These are phyloP conservation scores for Sesamia nonagrioides DNA, from an alignment of 1,140 invertebrate species.

Conservation along the genomic window DNA sequence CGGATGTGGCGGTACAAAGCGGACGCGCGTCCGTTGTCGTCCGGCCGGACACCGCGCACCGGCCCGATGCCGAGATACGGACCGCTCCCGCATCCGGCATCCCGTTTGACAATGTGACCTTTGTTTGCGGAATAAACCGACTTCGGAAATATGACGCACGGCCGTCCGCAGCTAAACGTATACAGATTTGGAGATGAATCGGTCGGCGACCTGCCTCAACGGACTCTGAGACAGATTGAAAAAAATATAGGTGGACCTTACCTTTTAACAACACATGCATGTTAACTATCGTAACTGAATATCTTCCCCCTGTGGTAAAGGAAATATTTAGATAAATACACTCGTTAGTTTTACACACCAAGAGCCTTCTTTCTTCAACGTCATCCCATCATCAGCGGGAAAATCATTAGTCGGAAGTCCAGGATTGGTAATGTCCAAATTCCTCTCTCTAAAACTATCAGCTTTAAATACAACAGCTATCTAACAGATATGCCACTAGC, in stretches of 20 bases:
- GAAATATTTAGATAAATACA: too few species aligned
- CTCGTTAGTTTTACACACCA: too few species aligned
- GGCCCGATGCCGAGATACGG: constrained; percentile 50
- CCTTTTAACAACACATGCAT: too few species aligned
- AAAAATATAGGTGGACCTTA: not conserved
- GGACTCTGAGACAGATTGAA: constrained; percentile 21
- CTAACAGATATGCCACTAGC: constrained; percentile 30
- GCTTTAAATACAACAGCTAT: not conserved
- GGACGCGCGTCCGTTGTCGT: constrained; percentile 70
- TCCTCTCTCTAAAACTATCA: too few species aligned
- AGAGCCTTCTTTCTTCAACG: too few species aligned
- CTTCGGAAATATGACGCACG: constrained; percentile 36
- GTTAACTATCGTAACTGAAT: too few species aligned
- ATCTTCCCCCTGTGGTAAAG: too few species aligned
- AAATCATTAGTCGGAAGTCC: too few species aligned
- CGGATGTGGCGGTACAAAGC: constrained; percentile 60
- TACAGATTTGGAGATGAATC: constrained; percentile 30
- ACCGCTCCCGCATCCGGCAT: constrained; percentile 58
- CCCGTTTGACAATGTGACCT: constrained; percentile 59
- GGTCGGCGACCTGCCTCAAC: constrained; percentile 33
- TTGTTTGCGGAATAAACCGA: constrained; percentile 57
- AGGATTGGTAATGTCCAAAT: too few species aligned
- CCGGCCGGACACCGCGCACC: constrained; percentile 51
- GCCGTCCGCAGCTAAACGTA: constrained; percentile 12
- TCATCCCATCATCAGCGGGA: too few species aligned